These are phyloP conservation scores for Cheilosia variabilis DNA, from an alignment of 2,888 invertebrate species.

Conservation along the genomic window DNA sequence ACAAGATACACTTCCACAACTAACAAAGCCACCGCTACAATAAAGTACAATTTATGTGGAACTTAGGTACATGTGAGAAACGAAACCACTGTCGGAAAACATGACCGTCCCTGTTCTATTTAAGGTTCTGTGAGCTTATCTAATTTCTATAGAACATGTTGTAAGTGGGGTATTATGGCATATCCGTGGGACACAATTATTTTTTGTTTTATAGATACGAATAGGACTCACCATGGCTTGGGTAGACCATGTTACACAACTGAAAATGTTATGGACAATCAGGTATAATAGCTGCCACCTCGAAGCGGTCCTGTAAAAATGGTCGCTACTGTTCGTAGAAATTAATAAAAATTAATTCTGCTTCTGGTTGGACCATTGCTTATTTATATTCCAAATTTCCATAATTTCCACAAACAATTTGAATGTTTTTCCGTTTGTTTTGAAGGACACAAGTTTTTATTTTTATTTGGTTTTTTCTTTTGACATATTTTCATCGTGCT, in stretches of 20 bases:
- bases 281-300: not conserved
- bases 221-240: constrained; percentile 29
- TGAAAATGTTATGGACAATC: not conserved
- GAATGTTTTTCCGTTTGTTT: not conserved
- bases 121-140: too few relatives aligned
- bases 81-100: too few relatives aligned
- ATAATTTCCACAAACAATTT: constrained; percentile 32
- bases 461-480: constrained; percentile 14
- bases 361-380: not conserved
- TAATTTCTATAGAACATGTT: too few relatives aligned
- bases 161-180: not conserved
- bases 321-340: too few relatives aligned
- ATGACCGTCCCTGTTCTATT: too few relatives aligned
- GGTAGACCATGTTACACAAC: constrained; percentile 2
- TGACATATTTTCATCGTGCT: not conserved
- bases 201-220: constrained; percentile 40
- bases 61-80: too few relatives aligned
- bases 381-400: constrained; percentile 58
- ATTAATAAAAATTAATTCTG: too few relatives aligned
- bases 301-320: constrained; percentile 1
- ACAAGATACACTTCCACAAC: too few relatives aligned
- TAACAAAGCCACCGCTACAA: too few relatives aligned
- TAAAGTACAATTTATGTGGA: too few relatives aligned
- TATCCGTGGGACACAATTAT: constrained; percentile 39
- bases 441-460: constrained; percentile 19